phyloP scores from a whole-genome alignment of 2,888 invertebrate species.

The Scaptomyza tumidula region DNA sequence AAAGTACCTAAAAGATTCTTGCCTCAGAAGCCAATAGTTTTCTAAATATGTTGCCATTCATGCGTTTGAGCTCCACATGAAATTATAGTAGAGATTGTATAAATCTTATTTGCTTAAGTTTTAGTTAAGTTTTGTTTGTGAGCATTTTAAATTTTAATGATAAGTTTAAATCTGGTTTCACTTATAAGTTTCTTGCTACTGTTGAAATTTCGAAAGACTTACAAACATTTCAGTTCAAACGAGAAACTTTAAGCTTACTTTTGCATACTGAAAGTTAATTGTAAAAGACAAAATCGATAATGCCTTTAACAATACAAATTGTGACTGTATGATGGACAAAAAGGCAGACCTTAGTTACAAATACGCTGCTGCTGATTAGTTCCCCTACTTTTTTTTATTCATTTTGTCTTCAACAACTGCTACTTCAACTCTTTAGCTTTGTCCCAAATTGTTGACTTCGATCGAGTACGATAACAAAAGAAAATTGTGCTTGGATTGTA shows the following conservation, averaged over 20 bases:
- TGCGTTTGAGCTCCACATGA: too few species aligned
- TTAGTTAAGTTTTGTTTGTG: too few species aligned
- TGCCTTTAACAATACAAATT: slow-evolving; percentile 20
- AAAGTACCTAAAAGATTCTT: too few species aligned
- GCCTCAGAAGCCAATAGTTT: too few species aligned
- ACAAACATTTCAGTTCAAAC: not conserved
- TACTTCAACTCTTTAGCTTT: slow-evolving; percentile 2
- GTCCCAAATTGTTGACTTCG: slow-evolving; percentile 41
- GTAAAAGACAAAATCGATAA: slow-evolving; percentile 35
- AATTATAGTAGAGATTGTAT: too few species aligned
- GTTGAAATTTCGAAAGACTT: too few species aligned
- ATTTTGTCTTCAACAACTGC: too few species aligned
- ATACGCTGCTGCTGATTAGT: slow-evolving; percentile 33
- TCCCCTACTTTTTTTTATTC: not conserved
- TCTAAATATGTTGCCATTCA: too few species aligned
- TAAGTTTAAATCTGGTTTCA: too few species aligned
- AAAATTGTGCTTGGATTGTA: slow-evolving; percentile 31
- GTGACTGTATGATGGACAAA: slow-evolving; percentile 4
- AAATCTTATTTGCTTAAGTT: too few species aligned
- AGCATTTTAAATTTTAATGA: too few species aligned
- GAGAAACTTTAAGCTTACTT: not conserved
- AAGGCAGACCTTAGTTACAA: not conserved
- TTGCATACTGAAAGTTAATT: not conserved
- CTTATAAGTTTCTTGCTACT: too few species aligned
- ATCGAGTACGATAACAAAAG: slow-evolving; percentile 57